Conservation (phyloP, 2,113 vertebrate species). For the Anseranas semipalmata region DNA sequence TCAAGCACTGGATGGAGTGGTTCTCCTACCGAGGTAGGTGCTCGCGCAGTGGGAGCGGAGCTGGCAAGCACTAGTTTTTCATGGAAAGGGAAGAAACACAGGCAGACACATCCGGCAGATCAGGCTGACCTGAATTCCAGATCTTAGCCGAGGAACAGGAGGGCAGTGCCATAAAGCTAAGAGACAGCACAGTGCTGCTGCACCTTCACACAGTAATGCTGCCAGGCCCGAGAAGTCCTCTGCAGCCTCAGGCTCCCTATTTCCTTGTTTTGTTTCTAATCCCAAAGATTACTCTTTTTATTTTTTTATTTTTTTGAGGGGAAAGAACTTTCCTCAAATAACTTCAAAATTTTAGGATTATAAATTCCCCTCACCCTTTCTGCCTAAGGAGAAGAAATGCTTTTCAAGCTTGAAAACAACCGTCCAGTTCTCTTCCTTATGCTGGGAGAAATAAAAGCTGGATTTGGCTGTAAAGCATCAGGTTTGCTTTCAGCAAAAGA, state of each 20-base stretch:
- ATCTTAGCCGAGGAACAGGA: background rate
- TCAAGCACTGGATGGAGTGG: slow-evolving; percentile 99
- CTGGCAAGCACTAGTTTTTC: background rate
- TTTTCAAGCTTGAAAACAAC: background rate
- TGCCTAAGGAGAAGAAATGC: background rate
- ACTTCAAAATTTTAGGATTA: background rate
- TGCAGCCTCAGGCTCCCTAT: background rate
- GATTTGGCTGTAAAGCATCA: background rate
- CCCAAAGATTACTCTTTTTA: background rate
- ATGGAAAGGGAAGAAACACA: background rate
- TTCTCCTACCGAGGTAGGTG: slow-evolving; percentile 93
- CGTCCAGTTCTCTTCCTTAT: background rate
- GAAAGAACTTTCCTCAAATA: background rate
- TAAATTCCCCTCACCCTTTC: background rate
- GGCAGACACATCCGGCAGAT: background rate
- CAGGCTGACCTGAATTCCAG: background rate
- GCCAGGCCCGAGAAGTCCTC: background rate
- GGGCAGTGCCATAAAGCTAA: background rate
- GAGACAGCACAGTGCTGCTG: background rate
- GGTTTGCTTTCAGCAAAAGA: background rate
- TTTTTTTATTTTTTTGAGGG: background rate
- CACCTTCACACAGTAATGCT: background rate
- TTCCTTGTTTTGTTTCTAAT: background rate
- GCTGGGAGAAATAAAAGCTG: background rate
- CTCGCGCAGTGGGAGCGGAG: fast-evolving